Percentiles rank a stretch among this genome's conserved stretches.
These are phyloP conservation scores for Archilochus colubris DNA, from an alignment of 2,113 vertebrate species.

Conservation along the genomic window DNA sequence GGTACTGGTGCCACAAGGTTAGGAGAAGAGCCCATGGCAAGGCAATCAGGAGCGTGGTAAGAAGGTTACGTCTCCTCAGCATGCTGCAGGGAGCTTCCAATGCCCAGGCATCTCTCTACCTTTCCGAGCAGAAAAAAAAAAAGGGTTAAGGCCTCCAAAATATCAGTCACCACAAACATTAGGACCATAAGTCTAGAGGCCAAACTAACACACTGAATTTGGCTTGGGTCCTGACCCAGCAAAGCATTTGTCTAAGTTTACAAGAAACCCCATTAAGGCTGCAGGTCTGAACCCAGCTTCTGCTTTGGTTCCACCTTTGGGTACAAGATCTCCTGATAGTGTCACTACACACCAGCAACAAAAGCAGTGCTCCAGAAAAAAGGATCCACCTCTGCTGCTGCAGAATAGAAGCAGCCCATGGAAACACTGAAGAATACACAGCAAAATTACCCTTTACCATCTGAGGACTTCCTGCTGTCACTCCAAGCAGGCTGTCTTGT, in stretches of 20 bases:
- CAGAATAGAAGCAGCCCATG: not conserved
- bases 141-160: not conserved
- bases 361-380: not conserved
- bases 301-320: not conserved
- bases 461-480: not conserved
- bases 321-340: not conserved
- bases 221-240: not conserved
- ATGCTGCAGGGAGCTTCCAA: conserved; percentile 74
- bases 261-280: not conserved
- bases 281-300: not conserved
- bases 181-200: not conserved
- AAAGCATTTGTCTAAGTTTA: not conserved
- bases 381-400: not conserved
- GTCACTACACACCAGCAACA: not conserved
- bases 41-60: conserved; percentile 76
- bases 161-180: not conserved
- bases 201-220: not conserved
- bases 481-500: not conserved
- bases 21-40: conserved; percentile 78
- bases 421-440: not conserved
- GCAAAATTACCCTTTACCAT: not conserved
- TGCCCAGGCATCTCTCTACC: conserved; percentile 74
- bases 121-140: not conserved
- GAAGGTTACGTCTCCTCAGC: conserved; percentile 80
- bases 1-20: conserved; percentile 78